These are phyloP conservation scores for Isurus oxyrinchus DNA, from an alignment of 2,113 vertebrate genomes.

Conservation along the genomic window DNA sequence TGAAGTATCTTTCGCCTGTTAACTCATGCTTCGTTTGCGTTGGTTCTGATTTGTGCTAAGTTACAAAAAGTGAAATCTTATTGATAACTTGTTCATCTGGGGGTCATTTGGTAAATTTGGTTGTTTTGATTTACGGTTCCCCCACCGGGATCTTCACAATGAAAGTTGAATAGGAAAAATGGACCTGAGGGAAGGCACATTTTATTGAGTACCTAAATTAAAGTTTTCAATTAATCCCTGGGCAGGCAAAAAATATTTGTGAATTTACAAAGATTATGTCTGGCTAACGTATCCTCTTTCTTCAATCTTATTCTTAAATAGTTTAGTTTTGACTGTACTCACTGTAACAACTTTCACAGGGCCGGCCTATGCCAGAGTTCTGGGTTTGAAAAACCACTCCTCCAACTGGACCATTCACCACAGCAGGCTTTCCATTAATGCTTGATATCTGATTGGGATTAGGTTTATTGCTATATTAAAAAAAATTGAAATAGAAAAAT, in stretches of 20 bases:
- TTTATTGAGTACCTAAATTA: not conserved
- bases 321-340: conserved; percentile 51
- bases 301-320: not conserved
- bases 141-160: not conserved
- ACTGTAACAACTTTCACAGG: conserved; percentile 95
- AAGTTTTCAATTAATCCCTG: not conserved
- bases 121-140: not conserved
- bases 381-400: conserved; percentile 66
- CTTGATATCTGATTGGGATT: conserved; percentile 94
- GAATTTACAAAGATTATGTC: not conserved
- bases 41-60: not conserved
- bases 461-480: conserved; percentile 83
- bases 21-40: not conserved
- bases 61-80: not conserved
- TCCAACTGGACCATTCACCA: conserved; percentile 80
- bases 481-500: not conserved
- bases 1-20: not conserved
- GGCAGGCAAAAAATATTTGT: not conserved
- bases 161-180: not conserved
- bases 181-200: not conserved
- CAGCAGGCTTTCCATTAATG: conserved; percentile 81
- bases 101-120: not conserved
- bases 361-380: conserved; percentile 67
- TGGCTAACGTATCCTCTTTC: not conserved
- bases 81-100: not conserved